Percentiles rank a stretch among this genome's conserved stretches.
Evolutionary conservation across 2,113 vertebrate genomes (phyloP).

Genomic region (Crotalus helleri): DNA sequence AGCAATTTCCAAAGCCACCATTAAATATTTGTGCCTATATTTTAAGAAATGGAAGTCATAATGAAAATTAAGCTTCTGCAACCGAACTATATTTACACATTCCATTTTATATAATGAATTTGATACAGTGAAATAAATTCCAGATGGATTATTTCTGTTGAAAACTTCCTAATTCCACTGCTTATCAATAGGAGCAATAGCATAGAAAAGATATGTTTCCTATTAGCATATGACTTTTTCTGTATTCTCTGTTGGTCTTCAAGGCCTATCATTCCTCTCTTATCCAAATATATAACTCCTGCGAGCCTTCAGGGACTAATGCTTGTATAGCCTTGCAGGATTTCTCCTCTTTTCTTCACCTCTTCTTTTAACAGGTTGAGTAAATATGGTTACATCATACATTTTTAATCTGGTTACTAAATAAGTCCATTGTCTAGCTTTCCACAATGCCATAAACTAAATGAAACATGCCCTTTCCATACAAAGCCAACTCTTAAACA

Average conservation of each 20-base stretch:
- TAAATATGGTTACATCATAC: neutral
- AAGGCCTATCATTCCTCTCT: neutral
- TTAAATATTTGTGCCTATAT: neutral
- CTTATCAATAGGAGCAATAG: neutral
- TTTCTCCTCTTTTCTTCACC: neutral
- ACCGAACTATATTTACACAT: neutral
- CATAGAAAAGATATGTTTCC: neutral
- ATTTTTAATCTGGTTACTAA: neutral
- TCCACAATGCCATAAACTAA: neutral
- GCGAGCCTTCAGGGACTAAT: neutral
- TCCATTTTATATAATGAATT: neutral
- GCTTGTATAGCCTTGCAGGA: neutral
- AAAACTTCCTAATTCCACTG: neutral
- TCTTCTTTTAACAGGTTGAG: neutral
- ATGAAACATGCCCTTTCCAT: neutral
- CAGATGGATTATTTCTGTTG: neutral
- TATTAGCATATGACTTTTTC: neutral
- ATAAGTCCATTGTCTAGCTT: neutral
- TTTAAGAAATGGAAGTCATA: neutral
- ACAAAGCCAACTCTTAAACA: neutral
- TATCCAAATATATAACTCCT: neutral
- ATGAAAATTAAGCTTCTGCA: neutral
- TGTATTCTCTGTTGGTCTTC: neutral
- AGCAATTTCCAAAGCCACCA: neutral
- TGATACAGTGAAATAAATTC: neutral